These are phyloP conservation scores for Tetranychus truncatus DNA, from an alignment of 2,888 invertebrate genomes.

Conservation along the genomic window DNA sequence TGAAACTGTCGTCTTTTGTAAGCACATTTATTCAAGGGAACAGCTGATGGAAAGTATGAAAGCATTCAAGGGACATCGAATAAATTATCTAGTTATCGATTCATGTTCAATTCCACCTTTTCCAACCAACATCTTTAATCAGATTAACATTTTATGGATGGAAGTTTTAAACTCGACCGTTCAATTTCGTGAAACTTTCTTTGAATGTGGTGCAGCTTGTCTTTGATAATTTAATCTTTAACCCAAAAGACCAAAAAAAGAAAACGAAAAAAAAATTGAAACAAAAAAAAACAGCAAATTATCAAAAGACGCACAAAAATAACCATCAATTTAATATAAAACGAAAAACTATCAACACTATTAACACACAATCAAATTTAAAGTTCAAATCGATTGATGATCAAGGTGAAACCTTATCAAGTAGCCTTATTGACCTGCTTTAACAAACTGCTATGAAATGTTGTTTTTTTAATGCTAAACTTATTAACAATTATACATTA, in stretches of 20 bases:
- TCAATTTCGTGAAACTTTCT: constrained; percentile 24
- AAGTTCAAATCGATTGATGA: too few species aligned
- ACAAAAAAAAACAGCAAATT: too few species aligned
- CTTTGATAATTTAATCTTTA: constrained; percentile 10
- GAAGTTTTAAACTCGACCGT: constrained; percentile 26
- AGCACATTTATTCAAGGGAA: constrained; percentile 25
- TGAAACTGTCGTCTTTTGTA: constrained; percentile 27
- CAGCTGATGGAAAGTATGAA: constrained; percentile 26
- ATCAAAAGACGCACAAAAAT: too few species aligned
- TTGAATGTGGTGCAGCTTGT: constrained; percentile 16
- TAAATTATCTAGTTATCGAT: constrained; percentile 27
- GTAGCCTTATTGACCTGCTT: too few species aligned
- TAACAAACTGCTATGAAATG: too few species aligned
- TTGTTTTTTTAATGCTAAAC: too few species aligned
- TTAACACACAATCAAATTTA: too few species aligned
- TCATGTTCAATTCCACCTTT: constrained; percentile 27
- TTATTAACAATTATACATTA: too few species aligned
- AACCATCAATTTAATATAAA: too few species aligned
- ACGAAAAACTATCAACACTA: too few species aligned
- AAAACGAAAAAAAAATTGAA: too few species aligned
- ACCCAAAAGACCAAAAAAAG: neutral
- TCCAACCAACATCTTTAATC: constrained; percentile 26
- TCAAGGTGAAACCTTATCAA: too few species aligned
- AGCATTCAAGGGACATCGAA: constrained; percentile 25
- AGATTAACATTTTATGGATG: constrained; percentile 26